Evolutionary conservation across 2,888 invertebrate species (phyloP), one percentile per base, ranked within the genome.

Genomic region (Heliconius aoede): DNA sequence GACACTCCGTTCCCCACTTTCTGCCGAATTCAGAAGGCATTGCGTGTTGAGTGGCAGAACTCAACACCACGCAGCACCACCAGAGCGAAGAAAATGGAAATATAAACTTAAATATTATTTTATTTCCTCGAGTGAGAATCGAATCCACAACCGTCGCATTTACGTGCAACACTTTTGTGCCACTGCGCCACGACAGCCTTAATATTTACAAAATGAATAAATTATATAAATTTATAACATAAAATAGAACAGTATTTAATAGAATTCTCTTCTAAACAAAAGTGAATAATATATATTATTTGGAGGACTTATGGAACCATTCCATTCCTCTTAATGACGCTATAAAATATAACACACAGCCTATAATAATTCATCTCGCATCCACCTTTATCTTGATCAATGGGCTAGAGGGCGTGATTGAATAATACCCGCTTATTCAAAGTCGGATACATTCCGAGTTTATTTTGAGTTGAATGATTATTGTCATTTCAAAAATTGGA

Each of bases 401-500:
- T 72, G 69, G 73, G 68, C 61, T 55, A 69, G 55, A 32, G n/a
- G 30, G 30, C 55, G 74, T 73, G 28, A 69, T 76, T 78, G 74
- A 78, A 73, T 77, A 77, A 76, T 74, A 72, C 26, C 24, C 71
- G 61, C 73, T 69, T 71, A 78, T 81, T 81, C 76, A 69, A 61
- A 32, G 73, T n/a, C 60, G 73, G 61, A 21, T n/a, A n/a, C n/a
- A n/a, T n/a, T n/a, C n/a, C n/a, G 21, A 71, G 64, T 81, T 81
- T 78, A 81, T 78, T 74, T 78, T 76, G 62, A 69, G 76, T 73
- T 77, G 78, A 81, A 74, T 74, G 72, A 78, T 77, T 78, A 76
- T 77, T 72, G 73, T 71, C 71, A 77, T 75, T 78, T 61, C 13
- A 13, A 74, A 26, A 71, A 75, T 69, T 60, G 55, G 4, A 28